These are phyloP conservation scores for Pseudobourletiella spinata DNA, from an alignment of 1,140 invertebrate species.

Conservation along the genomic window DNA sequence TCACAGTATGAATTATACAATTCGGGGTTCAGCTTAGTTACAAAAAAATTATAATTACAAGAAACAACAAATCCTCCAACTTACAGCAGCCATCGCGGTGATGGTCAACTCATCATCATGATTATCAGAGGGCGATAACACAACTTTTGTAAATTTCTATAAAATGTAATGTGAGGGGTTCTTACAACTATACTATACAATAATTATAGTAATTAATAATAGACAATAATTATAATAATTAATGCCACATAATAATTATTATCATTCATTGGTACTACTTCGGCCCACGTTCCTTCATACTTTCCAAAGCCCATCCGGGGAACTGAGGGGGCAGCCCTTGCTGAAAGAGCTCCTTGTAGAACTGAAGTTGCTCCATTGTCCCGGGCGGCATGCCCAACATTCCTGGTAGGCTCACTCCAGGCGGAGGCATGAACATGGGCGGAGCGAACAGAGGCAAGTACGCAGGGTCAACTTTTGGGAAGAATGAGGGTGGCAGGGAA, in stretches of 20 bases:
- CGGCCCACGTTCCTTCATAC: constrained; percentile 15
- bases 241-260: too few relatives aligned
- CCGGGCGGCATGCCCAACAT: constrained; percentile 34
- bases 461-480: constrained; percentile 40
- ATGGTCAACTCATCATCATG: too few relatives aligned
- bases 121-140: too few relatives aligned
- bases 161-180: too few relatives aligned
- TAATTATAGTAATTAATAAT: too few relatives aligned
- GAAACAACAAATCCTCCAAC: too few relatives aligned
- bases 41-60: too few relatives aligned
- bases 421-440: constrained; percentile 35
- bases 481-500: constrained; percentile 25
- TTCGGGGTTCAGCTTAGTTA: too few relatives aligned
- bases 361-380: constrained; percentile 42
- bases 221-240: too few relatives aligned
- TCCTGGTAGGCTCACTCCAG: constrained; percentile 23
- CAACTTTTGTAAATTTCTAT: too few relatives aligned
- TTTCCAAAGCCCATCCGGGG: constrained; percentile 17
- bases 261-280: constrained; percentile 3
- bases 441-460: constrained; percentile 39
- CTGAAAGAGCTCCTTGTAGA: constrained; percentile 35
- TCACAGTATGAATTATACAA: too few relatives aligned
- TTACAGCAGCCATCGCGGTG: too few relatives aligned
- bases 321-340: constrained; percentile 20
- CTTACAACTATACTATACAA: background rate